phyloP scores from a whole-genome alignment of 37 sponge, comb jelly and placozoan genomes.

The Beroe ovata region DNA sequence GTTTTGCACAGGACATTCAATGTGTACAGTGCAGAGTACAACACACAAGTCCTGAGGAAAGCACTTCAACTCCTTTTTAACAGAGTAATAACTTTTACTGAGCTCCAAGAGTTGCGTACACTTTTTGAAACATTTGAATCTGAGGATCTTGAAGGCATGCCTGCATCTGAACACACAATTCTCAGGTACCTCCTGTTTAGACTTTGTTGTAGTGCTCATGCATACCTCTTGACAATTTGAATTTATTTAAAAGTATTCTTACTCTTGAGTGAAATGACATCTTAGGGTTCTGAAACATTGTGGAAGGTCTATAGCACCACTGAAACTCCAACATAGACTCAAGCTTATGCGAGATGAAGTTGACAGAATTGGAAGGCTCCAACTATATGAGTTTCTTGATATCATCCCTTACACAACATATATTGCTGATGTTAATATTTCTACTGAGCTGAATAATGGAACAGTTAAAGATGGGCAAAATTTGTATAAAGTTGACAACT shows the following conservation, averaged over 20 bases:
- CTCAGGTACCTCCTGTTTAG: too few species aligned
- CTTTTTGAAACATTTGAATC: constrained; percentile 47
- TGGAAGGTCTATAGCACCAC: constrained; percentile 59
- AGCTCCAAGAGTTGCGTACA: constrained; percentile 14
- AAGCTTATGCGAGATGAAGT: constrained; percentile 43
- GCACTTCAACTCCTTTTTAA: constrained; percentile 12
- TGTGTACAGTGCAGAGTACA: constrained; percentile 67
- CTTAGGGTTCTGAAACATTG: constrained; percentile 44
- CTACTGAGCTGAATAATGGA: constrained; percentile 7
- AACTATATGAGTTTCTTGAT: constrained; percentile 50
- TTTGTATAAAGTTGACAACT: constrained; percentile 49
- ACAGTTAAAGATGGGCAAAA: constrained; percentile 39
- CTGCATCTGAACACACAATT: constrained; percentile 52
- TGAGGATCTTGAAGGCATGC: constrained; percentile 62
- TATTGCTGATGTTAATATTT: background rate
- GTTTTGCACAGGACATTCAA: constrained; percentile 48
- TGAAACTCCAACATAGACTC: constrained; percentile 57
- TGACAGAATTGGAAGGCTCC: constrained; percentile 31
- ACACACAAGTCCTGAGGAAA: constrained; percentile 53
- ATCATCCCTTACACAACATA: constrained; percentile 41
- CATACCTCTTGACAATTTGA: too few species aligned
- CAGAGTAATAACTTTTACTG: background rate
- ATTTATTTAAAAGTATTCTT: too few species aligned
- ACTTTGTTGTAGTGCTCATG: too few species aligned
- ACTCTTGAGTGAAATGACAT: too few species aligned